Evolutionary conservation across 1,140 invertebrate species (phyloP).

Genomic region (Drosophila saltans): DNA sequence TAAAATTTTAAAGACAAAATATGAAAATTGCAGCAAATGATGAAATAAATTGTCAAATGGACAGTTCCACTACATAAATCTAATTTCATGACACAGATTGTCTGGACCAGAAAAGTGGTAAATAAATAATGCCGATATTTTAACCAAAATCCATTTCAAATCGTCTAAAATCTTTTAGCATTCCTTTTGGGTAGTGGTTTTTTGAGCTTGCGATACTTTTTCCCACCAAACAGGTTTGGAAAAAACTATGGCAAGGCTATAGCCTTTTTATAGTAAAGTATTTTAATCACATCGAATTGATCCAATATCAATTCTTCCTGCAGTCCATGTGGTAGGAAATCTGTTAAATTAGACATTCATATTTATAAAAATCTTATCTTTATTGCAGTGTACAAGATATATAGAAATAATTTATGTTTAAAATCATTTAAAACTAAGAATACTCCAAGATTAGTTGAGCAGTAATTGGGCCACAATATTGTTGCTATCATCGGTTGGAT

Average conservation of each 20-base stretch:
- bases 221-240: no score
- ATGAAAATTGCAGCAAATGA: constrained; percentile 1
- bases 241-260: no score
- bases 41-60: constrained; percentile 1
- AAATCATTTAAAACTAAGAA: not conserved
- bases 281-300: no score
- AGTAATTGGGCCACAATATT: constrained; percentile 72
- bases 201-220: no score
- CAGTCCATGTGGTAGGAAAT: not conserved
- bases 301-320: no score
- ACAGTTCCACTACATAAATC: not conserved
- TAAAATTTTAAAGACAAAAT: constrained; percentile 11
- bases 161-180: no score
- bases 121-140: no score
- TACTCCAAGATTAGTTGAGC: constrained; percentile 46
- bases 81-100: no score
- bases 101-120: no score
- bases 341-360: not conserved
- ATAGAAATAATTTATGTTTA: constrained; percentile 11
- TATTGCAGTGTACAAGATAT: constrained; percentile 4
- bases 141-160: no score
- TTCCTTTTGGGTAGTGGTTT: no score
- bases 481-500: constrained; percentile 59
- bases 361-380: constrained; percentile 3
- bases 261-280: no score